A percentile compares a stretch with the other conserved stretches of the same genome.
These are phyloP conservation scores for Acanthopagrus latus DNA, from an alignment of 2,797 vertebrate species.

Conservation along the genomic window DNA sequence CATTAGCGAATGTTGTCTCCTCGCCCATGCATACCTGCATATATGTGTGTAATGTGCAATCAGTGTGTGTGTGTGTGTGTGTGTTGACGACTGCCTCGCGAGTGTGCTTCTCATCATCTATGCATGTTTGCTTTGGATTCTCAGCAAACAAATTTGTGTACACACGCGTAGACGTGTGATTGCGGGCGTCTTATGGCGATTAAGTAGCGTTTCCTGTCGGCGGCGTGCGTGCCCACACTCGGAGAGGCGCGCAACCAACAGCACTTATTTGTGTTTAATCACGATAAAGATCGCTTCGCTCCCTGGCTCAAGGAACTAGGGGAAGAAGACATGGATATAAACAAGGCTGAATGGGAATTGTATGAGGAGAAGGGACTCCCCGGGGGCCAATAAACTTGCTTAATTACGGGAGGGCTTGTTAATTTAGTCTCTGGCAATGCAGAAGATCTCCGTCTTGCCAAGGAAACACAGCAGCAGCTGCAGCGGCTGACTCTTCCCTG, in stretches of 20 bases:
- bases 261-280: constrained; percentile 56
- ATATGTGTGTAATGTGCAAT: constrained; percentile 35
- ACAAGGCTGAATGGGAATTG: constrained; percentile 69
- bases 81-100: constrained; percentile 9
- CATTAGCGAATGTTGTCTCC: constrained; percentile 55
- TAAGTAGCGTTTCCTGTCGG: constrained; percentile 28
- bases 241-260: constrained; percentile 4
- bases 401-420: constrained; percentile 77
- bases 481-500: constrained; percentile 58
- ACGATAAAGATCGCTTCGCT: constrained; percentile 47
- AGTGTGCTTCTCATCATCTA: constrained; percentile 56
- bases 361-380: constrained; percentile 65
- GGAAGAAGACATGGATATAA: constrained; percentile 58
- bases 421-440: constrained; percentile 73
- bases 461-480: constrained; percentile 58
- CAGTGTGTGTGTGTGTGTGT: constrained; percentile 13
- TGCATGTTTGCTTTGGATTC: constrained; percentile 50
- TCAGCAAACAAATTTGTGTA: constrained; percentile 44
- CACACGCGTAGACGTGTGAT: constrained; percentile 30
- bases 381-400: constrained; percentile 73
- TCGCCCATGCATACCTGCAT: constrained; percentile 1
- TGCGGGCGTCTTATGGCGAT: constrained; percentile 18
- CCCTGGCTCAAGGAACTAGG: constrained; percentile 42
- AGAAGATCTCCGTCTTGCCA: constrained; percentile 54
- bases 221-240: neutral